Base-by-base conservation (phyloP, 2,888 invertebrate species). In the Acronicta alni region DNA sequence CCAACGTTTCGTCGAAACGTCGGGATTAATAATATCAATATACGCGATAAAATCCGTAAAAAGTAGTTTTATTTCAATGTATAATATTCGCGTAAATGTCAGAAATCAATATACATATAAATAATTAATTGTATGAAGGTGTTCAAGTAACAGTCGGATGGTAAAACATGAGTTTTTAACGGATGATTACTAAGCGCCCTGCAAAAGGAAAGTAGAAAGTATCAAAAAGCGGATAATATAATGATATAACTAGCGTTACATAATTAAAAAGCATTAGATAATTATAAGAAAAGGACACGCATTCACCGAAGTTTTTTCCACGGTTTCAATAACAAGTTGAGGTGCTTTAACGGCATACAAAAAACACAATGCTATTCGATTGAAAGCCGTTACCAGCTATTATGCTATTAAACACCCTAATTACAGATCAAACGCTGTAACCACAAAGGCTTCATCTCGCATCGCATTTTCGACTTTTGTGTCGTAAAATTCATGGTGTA, bases 401-500 rank as follows among this genome's bases (percentile, higher is more conserved):
- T 91, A 91, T 87, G 83, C 82, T 82, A 85, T 86, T 92, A 92
- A 90, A 86, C 79, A 89, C 91, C 91, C 89, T 90, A 92, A 93
- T 93, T 93, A 92, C 87, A 85, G 85, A 90, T 92, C 90, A 90
- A 93, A 91, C 87, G 88, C 80, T 82, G 85, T 83, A 87, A 91
- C 92, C 93, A 89, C 93, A 93, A 90, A 89, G 84, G 81, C 82
- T 86, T 87, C 86, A 89, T 91, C 90, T 91, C 81, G 82, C 75
- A 84, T 82, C 82, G 82, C 72, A 72, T 86, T 87, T 89, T 86
- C 80, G 76, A 88, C 90, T 90, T 88, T 91, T 90, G 90, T 89
- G 87, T 83, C 85, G 87, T 89, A 85, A 88, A 89, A 87, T 84
- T 86, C 80, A 82, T 78, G 81, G 84, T 83, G 84, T 77, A 82